A percentile compares a stretch with the other conserved stretches of the same genome.
These are phyloP conservation scores for Ypsolopha scabrella DNA, from an alignment of 2,888 invertebrate species.

Conservation along the genomic window DNA sequence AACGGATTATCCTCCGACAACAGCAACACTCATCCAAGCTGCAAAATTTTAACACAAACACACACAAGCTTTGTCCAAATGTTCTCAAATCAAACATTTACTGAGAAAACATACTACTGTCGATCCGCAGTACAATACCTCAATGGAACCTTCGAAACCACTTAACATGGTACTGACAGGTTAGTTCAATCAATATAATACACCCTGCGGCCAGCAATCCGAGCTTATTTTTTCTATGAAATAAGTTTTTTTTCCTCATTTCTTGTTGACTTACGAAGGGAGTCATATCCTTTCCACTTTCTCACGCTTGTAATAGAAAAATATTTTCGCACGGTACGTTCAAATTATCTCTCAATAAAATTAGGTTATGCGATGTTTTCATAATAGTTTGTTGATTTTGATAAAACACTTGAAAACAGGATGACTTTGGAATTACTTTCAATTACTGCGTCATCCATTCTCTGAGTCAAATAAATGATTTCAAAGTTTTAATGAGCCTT, in stretches of 20 bases:
- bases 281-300: slow-evolving; percentile 38
- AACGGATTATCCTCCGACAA: slow-evolving; percentile 1
- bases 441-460: too few species aligned
- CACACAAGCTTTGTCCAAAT: slow-evolving; percentile 47
- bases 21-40: slow-evolving; percentile 18
- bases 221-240: slow-evolving; percentile 46
- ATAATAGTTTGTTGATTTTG: too few species aligned
- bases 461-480: too few species aligned
- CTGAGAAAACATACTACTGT: slow-evolving; percentile 65
- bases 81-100: slow-evolving; percentile 62
- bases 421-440: too few species aligned
- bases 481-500: too few species aligned
- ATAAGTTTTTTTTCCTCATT: slow-evolving; percentile 28
- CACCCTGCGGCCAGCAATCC: slow-evolving; percentile 54
- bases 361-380: too few species aligned
- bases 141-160: slow-evolving; percentile 59
- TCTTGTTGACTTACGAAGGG: slow-evolving; percentile 21
- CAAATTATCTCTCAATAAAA: not conserved
- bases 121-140: slow-evolving; percentile 53
- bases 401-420: too few species aligned
- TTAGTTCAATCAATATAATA: slow-evolving; percentile 67
- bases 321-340: slow-evolving; percentile 20
- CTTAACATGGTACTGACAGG: slow-evolving; percentile 71
- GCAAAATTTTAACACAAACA: slow-evolving; percentile 42
- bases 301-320: slow-evolving; percentile 42